A percentile compares a stretch with the other conserved stretches of the same genome.
These are phyloP conservation scores for Hirtodrosophila cameraria DNA, from an alignment of 2,888 invertebrate genomes.

Conservation along the genomic window DNA sequence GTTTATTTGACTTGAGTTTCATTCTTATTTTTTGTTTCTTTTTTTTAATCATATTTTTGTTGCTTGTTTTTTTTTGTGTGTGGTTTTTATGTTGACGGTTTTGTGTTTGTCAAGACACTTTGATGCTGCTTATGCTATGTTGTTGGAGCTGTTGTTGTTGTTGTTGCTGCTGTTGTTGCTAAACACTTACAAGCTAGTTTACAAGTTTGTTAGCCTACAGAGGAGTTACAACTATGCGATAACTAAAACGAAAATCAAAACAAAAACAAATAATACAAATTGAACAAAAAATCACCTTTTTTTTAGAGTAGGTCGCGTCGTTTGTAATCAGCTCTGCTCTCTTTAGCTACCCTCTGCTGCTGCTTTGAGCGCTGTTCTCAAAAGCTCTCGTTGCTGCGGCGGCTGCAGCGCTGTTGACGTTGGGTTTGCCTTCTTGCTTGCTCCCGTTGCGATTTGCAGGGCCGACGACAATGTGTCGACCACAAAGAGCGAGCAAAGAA, in stretches of 20 bases:
- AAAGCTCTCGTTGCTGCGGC: conserved; percentile 39
- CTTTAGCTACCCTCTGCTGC: conserved; percentile 32
- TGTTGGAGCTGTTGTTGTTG: conserved; percentile 13
- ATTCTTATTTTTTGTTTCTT: conserved; percentile 12
- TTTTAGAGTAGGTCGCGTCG: conserved; percentile 72
- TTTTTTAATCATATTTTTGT: conserved; percentile 13
- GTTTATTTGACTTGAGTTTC: conserved; percentile 51
- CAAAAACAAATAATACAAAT: conserved; percentile 52
- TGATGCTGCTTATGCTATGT: conserved; percentile 18
- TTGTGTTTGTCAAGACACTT: conserved; percentile 30
- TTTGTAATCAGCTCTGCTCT: conserved; percentile 54
- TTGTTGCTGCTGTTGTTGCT: conserved; percentile 26
- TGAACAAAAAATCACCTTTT: conserved; percentile 73
- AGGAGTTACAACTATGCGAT: conserved; percentile 48
- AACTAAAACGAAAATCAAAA: conserved; percentile 49
- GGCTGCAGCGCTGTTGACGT: conserved; percentile 37
- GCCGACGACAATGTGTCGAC: conserved; percentile 41
- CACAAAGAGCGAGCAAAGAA: conserved; percentile 44
- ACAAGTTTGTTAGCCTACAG: conserved; percentile 58
- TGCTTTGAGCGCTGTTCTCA: conserved; percentile 34
- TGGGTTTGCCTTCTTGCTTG: conserved; percentile 45
- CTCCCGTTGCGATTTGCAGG: conserved; percentile 28
- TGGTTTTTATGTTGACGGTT: conserved; percentile 8
- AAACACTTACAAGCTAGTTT: conserved; percentile 54
- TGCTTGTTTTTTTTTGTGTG: conserved; percentile 6